Evolutionary conservation across 37 sponge, comb jelly and placozoan species (phyloP), one percentile per base, ranked within the genome.

Genomic region (Amphimedon queenslandica): DNA sequence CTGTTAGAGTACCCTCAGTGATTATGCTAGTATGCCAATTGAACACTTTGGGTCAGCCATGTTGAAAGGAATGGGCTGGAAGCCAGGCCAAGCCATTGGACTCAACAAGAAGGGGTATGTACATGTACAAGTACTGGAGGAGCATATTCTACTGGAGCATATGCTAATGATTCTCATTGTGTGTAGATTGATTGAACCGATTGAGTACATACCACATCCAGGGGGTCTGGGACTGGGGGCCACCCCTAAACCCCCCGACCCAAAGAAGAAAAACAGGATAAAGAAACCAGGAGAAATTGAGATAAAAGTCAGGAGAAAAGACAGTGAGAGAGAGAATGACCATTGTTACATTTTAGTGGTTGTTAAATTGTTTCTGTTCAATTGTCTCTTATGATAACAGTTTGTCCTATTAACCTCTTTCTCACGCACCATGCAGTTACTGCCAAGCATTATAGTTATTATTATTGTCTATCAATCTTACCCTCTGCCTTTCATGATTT

Each of bases 61-160:
- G 75, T 58, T 98, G 73, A 77, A 74, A 41, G 99, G 99, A 23
- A 98, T 98, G 99, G 99, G 99, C 0, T 98, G 99, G 99, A 82
- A 81, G 70, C 71, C 87, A 30, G 96, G 93, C 66, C 74, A 86
- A 28, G 89, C 87, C 20, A 83, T 98, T 71, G 99, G 96, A 25
- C 78, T 70, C 41, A 92, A 81, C 57, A 85, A 83, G 68, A 91
- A 95, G 55, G 86, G 88, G 90, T 88, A 47, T 47, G 53, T 47
- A 47, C 53, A 47, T 47, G 53, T 47, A 47, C 53, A 47, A 18
- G 13, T 13, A 47, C 53, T 47, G 13, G 13, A 47, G 8, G 53
- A 18, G 13, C 53, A 47, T 47, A 47, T 47, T 18, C 13, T 47
- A 47, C 53, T 11, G 1, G 34, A 3, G 34, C 1, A 11, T 66